Evolutionary conservation across 2,113 vertebrate genomes (phyloP).

Genomic region (Erinaceus europaeus): DNA sequence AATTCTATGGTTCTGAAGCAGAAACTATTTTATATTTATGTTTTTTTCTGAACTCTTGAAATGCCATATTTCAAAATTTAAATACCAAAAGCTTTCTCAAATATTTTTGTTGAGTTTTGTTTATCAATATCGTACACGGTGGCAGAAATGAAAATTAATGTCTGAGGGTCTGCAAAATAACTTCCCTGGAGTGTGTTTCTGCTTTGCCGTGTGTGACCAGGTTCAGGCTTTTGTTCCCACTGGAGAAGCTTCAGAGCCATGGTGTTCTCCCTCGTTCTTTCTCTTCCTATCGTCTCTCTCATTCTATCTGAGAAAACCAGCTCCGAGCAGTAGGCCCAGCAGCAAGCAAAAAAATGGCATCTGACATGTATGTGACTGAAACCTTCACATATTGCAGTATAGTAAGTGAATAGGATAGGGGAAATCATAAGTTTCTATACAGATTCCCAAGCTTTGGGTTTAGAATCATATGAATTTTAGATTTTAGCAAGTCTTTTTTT

Average conservation of each 20-base stretch:
- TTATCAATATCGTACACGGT: slow-evolving; percentile 41
- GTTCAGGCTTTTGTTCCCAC: no score
- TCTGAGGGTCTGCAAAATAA: no score
- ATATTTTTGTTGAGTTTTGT: slow-evolving; percentile 46
- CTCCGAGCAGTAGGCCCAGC: no score
- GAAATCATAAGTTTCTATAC: neutral
- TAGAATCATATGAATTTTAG: neutral
- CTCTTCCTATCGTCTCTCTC: no score
- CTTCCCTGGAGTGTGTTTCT: no score
- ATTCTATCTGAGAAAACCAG: no score
- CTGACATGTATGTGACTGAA: slow-evolving; percentile 7
- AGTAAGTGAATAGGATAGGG: slow-evolving; percentile 13
- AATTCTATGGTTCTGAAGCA: neutral
- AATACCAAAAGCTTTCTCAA: slow-evolving; percentile 27
- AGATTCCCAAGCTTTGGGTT: neutral
- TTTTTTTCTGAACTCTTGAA: neutral
- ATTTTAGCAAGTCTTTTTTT: neutral
- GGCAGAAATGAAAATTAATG: slow-evolving; percentile 53
- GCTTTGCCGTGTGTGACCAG: no score
- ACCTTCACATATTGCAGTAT: slow-evolving; percentile 7
- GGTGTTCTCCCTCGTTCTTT: no score
- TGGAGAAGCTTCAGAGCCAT: no score
- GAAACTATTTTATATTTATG: slow-evolving; percentile 10
- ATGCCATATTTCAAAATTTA: neutral
- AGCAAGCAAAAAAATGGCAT: no score